Percentiles rank a stretch among this genome's conserved stretches.
Conservation (phyloP, 2,113 vertebrate species). For the Sinocyclocheilus anophthalmus region DNA sequence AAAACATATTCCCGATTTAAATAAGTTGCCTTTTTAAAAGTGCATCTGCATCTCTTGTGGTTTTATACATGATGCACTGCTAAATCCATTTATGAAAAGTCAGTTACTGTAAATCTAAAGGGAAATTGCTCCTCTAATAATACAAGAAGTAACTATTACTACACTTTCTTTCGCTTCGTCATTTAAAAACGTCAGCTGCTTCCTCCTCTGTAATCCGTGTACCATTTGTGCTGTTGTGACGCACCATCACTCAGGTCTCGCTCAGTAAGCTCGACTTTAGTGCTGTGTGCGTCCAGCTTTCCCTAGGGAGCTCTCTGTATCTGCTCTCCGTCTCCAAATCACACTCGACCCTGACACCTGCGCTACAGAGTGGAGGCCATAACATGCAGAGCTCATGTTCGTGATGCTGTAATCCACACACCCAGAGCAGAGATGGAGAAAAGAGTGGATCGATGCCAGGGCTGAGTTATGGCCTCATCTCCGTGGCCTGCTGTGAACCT, state of each 20-base stretch:
- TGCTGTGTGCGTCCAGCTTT: not conserved
- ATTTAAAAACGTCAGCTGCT: not conserved
- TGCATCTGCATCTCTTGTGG: conserved; percentile 10
- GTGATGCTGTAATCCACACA: conserved; percentile 54
- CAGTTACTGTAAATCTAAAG: not conserved
- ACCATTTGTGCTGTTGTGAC: not conserved
- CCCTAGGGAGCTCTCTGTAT: conserved; percentile 49
- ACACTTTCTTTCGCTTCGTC: not conserved
- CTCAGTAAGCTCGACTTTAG: conserved; percentile 34
- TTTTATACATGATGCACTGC: not conserved
- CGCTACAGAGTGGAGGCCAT: conserved; percentile 62
- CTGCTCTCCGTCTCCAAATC: conserved; percentile 55
- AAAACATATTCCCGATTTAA: not conserved
- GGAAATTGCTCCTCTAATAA: not conserved
- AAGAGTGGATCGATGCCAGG: conserved; percentile 59
- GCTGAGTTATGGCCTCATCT: conserved; percentile 64
- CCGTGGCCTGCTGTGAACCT: conserved; percentile 35
- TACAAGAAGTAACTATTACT: not conserved
- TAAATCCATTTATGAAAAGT: conserved; percentile 4
- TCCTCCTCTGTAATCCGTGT: not conserved
- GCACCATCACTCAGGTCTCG: conserved; percentile 22
- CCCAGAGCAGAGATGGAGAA: conserved; percentile 19
- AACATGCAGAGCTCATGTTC: conserved; percentile 65
- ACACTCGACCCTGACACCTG: conserved; percentile 68
- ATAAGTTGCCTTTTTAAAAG: not conserved